Evolutionary conservation across 2,797 vertebrate species (phyloP).

Genomic region (Iguana delicatissima): DNA sequence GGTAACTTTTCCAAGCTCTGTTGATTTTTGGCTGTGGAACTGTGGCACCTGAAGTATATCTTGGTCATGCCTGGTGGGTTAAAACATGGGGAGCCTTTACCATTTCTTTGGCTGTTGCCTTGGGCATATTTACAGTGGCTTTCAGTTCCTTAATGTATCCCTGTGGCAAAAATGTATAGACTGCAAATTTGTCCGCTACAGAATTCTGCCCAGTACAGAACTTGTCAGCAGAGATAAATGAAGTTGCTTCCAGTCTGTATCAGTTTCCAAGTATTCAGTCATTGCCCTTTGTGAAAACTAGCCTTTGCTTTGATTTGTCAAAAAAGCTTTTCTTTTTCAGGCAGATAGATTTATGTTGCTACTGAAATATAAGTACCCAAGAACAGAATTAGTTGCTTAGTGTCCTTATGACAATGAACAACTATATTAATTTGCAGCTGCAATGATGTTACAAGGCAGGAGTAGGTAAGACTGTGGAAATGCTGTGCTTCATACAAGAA

Average conservation of each 20-base stretch:
- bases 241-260: background rate
- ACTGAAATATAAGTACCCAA: conserved; percentile 8
- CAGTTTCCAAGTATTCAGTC: background rate
- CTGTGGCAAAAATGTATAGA: background rate
- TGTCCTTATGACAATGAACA: background rate
- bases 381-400: background rate
- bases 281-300: background rate
- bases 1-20: too few relatives aligned
- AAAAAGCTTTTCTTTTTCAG: background rate
- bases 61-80: background rate
- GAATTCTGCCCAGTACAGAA: background rate
- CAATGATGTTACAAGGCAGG: background rate
- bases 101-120: background rate
- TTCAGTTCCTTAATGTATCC: background rate
- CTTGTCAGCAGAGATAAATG: background rate
- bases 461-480: background rate
- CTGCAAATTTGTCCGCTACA: background rate
- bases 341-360: background rate
- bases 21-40: background rate
- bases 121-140: background rate
- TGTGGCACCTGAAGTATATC: background rate
- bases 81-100: background rate
- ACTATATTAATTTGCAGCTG: background rate
- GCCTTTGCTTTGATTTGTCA: background rate
- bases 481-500: background rate